These are phyloP conservation scores for Pedionomus torquatus DNA, from an alignment of 2,113 vertebrate species.

Conservation along the genomic window DNA sequence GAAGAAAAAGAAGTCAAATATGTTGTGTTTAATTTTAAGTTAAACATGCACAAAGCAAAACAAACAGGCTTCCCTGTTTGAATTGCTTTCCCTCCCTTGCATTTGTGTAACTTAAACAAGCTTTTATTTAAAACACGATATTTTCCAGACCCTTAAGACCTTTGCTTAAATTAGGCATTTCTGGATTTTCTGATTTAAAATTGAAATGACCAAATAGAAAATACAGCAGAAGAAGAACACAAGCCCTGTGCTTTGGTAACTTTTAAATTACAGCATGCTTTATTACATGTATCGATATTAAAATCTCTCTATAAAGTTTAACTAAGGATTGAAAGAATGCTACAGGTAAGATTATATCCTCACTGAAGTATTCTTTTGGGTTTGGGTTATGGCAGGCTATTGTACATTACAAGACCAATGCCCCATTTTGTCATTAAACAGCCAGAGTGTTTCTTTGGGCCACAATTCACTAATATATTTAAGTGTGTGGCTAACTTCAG, in stretches of 20 bases:
- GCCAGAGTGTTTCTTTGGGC: background rate
- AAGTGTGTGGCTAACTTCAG: background rate
- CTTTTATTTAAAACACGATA: slow-evolving; percentile 59
- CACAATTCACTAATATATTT: background rate
- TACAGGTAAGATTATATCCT: background rate
- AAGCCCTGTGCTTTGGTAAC: background rate
- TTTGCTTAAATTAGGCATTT: slow-evolving; percentile 39
- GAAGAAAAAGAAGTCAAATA: too few relatives aligned
- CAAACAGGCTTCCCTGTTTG: slow-evolving; percentile 9
- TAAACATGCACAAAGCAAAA: slow-evolving; percentile 34
- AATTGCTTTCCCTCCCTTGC: background rate
- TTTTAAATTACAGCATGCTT: background rate
- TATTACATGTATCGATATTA: background rate
- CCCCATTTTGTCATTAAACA: background rate
- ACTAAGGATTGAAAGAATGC: background rate
- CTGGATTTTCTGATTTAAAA: slow-evolving; percentile 35
- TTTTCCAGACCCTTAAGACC: background rate
- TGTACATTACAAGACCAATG: background rate
- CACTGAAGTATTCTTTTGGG: background rate
- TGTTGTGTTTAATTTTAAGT: slow-evolving; percentile 10
- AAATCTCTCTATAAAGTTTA: background rate
- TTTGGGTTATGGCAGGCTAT: background rate
- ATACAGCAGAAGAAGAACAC: background rate
- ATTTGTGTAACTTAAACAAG: slow-evolving; percentile 15
- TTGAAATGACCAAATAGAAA: slow-evolving; percentile 11